A percentile compares a stretch with the other conserved stretches of the same genome.
Evolutionary conservation across 2,113 vertebrate species (phyloP).

Genomic region (Furnarius figulus): DNA sequence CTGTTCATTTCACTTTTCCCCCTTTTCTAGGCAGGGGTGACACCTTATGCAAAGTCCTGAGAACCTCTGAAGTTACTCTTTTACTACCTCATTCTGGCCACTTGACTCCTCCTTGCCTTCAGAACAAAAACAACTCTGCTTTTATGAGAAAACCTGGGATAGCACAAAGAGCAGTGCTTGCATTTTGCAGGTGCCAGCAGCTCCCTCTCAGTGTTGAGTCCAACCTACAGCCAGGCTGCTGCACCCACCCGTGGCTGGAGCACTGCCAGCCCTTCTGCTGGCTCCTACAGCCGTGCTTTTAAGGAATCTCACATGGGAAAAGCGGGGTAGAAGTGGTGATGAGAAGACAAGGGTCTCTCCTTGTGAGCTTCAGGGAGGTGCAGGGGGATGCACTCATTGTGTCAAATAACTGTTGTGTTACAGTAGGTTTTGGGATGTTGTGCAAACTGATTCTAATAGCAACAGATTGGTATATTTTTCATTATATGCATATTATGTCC

Average conservation of each 20-base stretch:
- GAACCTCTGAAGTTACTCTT: neutral
- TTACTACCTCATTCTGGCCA: neutral
- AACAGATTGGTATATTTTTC: neutral
- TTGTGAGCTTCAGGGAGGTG: neutral
- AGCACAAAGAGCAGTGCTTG: rapidly evolving
- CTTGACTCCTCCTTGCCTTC: neutral
- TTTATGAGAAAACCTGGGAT: neutral
- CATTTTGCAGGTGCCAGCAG: neutral
- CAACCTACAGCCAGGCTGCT: neutral
- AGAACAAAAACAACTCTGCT: neutral
- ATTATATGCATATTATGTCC: neutral
- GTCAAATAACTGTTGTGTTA: neutral
- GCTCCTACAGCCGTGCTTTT: rapidly evolving
- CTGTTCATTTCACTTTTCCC: neutral
- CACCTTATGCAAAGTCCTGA: neutral
- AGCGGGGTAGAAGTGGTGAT: neutral
- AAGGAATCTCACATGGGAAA: neutral
- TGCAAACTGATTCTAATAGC: neutral
- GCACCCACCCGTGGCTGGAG: rapidly evolving
- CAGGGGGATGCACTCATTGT: neutral
- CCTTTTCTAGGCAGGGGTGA: neutral
- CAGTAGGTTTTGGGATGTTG: neutral
- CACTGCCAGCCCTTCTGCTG: neutral
- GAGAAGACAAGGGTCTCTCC: neutral
- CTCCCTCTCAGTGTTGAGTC: neutral